Base-by-base conservation (phyloP, 1,140 invertebrate species). In the Bombus huntii region DNA sequence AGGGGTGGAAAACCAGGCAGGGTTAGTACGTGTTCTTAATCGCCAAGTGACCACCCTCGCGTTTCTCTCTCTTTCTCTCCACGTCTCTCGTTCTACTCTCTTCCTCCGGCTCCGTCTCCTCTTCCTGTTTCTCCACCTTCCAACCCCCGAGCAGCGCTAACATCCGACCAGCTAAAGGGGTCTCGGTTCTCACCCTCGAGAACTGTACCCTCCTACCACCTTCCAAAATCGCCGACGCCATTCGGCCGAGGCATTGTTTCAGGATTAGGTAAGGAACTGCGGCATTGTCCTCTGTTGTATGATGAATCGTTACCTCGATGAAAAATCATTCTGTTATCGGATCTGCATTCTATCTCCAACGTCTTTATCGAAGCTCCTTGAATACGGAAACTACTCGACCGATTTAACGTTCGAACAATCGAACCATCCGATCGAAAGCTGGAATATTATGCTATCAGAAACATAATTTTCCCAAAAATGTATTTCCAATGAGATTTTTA, bases 21-120 rank as follows among this genome's bases (percentile, higher is more conserved):
- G 94, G 93, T 93, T 94, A 94, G 94, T 95, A 95, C 95, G 95
- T 95, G 95, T 95, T 95, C 95, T 95, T 95, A 95, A 95, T 95
- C 95, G 94, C 94, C 94, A 95, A 95, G 94, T 95, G 95, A 95
- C 94, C 94, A 93, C 94, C 94, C 94, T 93, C 93, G 90, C 91
- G 85, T 89, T 92, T 91, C 91, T 92, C 90, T 91, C 89, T 92
- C 92, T 91, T 80, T 89, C 87, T 71, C 72, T 79, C 62, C 73
- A 22, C 77, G 81, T 73, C 81, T 75, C 83, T 57, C 82, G 53
- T 74, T 80, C 82, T 81, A 76, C 86, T 76, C 83, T 88, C 76
- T 81, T 78, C 73, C 68, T 79, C 62, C 31, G 18, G 84, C 10
- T 68, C 66, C 86, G 88, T 85, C 74, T 77, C 66, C 62, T 70